Base-by-base conservation (phyloP, 2,797 vertebrate genomes). In the Nannoperca obscura region DNA sequence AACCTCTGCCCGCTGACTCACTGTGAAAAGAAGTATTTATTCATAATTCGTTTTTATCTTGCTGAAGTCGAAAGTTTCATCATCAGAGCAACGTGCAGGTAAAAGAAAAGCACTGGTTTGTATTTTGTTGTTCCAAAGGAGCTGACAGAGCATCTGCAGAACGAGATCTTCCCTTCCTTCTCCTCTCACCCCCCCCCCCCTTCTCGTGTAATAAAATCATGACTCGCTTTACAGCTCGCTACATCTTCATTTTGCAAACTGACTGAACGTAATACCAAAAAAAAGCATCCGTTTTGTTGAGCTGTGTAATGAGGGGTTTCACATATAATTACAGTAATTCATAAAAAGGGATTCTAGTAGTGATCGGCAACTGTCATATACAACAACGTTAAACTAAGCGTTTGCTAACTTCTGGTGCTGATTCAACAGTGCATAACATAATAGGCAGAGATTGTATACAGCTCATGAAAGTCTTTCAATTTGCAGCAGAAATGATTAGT, bases 61-160 rank as follows among this genome's bases (percentile, higher is more conserved):
- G 50, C 53, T 68, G 54, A 57, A 85, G 63, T 76, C 74, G 24
- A 66, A 17, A 36, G 38, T 72, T 32, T 69, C 62, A 67, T 67
- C 50, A 36, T 76, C 30, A 61, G 70, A 71, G 72, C 32, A 22
- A 38, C 52, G 46, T 63, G 57, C 78, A 80, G 80, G 80, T 82
- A 52, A 72, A 32, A 32, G 71, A 54, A 66, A 57, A 47, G 70
- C 50, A 12, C 58, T 9, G 74, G 36, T 71, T 61, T 60, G 64
- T 74, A 3, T 75, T 69, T 47, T 4, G 9, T 52, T 44, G 47
- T 68, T 62, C 77, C 72, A 61, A 54, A 14, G 49, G 58, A 46
- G 69, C 61, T 78, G 80, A 78, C 78, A 72, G 81, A 63, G 59
- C 71, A 67, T 76, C 78, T 83, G 71, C 82, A 69, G 53, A 50